Percentiles rank a stretch among this genome's conserved stretches.
These are phyloP conservation scores for Corythornis vintsioides DNA, from an alignment of 2,113 vertebrate species.

Conservation along the genomic window DNA sequence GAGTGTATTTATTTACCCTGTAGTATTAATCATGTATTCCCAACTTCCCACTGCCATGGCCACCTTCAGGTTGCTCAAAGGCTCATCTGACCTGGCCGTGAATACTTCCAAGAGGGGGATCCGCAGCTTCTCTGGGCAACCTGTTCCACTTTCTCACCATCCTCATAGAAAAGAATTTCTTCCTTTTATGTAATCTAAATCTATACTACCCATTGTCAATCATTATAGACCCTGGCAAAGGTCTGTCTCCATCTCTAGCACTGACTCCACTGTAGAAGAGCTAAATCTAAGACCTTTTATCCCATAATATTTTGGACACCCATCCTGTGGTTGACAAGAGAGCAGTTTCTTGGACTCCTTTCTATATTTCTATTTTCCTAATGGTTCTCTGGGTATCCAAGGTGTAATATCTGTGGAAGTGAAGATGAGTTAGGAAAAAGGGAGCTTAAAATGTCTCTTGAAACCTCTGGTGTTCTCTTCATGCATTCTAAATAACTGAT, in stretches of 20 bases:
- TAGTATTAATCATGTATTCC: not conserved
- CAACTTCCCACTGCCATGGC: accelerated
- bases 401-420: not conserved
- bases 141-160: not conserved
- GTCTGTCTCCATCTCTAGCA: not conserved
- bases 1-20: not conserved
- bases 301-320: not conserved
- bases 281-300: not conserved
- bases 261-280: not conserved
- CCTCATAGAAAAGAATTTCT: not conserved
- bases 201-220: accelerated
- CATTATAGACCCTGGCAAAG: not conserved
- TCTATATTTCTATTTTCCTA: not conserved
- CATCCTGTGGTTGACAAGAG: not conserved
- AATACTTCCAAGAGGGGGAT: not conserved
- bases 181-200: not conserved
- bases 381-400: not conserved
- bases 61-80: not conserved
- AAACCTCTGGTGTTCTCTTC: conserved; percentile 20
- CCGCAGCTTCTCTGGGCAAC: not conserved
- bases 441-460: not conserved
- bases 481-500: not conserved
- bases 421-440: not conserved
- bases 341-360: not conserved
- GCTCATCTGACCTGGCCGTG: not conserved